Base-by-base conservation (phyloP, 2,797 vertebrate genomes). In the Enteromius trimaculatus region DNA sequence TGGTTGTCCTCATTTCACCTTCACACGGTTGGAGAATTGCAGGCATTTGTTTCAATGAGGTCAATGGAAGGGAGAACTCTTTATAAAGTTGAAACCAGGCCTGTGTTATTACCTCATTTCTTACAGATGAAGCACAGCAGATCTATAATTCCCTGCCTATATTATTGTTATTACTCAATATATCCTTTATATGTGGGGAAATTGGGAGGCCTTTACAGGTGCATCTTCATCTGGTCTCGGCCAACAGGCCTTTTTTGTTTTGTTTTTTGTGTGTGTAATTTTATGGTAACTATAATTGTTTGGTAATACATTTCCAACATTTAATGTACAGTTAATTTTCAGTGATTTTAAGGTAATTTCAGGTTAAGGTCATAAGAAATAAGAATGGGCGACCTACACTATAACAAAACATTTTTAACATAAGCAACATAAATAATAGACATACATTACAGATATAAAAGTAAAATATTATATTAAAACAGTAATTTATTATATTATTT, bases 41-140 rank as follows among this genome's bases (percentile, higher is more conserved):
- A 66, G 21, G 19, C 64, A 79, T 66, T 79, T 68, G 64, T 79
- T 79, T 79, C 44, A 68, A 53, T 68, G 47, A 79, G 31, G 77
- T 66, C 26, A 78, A 16, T 78, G 77, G 26, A 65, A 78, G 31
- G 8, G 37, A 62, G 9, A 51, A 10, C 51, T 53, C 14, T 37
- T 68, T 51, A 51, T 21, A 8, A 65, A 66, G 77, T 44, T 79
- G 62, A 79, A 21, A 34, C 13, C 9, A 14, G 58, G 58, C 21
- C 7, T 66, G 19, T 4, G 3, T 49, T 66, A 68, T 78, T 78
- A 34, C 11, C 44, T 79, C 3, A 79, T 68, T 68, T 53, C 19
- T 37, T 79, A 49, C 26, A 78, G n/a, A 77, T 44, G 17, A 19
- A 64, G 39, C 58, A 62, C 34, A 39, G 62, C 62, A 66, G 29